Conservation (phyloP, 2,797 vertebrate species). For the Brotula barbata region DNA sequence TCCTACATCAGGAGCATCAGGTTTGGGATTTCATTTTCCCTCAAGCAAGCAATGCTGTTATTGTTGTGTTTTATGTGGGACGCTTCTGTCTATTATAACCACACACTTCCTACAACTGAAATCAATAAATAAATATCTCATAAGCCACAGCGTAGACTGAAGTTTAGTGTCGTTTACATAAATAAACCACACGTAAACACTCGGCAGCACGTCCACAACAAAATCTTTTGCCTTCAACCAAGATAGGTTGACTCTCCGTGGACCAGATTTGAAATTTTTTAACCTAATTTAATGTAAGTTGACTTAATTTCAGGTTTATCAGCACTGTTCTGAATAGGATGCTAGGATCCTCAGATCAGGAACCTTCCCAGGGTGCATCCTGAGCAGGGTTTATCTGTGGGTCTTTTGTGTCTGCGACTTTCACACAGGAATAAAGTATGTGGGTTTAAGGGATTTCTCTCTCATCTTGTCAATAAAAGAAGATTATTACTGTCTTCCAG, state of each 20-base stretch:
- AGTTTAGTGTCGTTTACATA: conserved; percentile 1
- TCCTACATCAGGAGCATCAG: no score
- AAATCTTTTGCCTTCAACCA: no score
- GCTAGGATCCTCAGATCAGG: conserved; percentile 26
- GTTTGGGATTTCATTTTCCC: no score
- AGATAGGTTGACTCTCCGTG: no score
- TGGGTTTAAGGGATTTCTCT: conserved; percentile 62
- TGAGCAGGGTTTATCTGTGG: conserved; percentile 22
- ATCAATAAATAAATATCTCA: conserved; percentile 5
- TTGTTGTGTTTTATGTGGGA: no score
- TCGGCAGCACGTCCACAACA: no score
- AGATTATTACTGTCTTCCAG: conserved; percentile 59
- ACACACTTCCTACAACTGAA: neutral
- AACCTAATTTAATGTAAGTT: no score
- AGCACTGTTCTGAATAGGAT: conserved; percentile 30
- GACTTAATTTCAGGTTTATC: no score
- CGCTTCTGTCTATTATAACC: neutral
- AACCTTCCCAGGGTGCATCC: conserved; percentile 18
- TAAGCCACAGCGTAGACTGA: neutral
- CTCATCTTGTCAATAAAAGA: conserved; percentile 62
- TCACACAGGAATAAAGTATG: conserved; percentile 35
- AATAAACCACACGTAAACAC: conserved; percentile 27
- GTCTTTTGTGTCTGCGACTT: conserved; percentile 29
- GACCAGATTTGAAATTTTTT: no score
- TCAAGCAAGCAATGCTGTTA: no score